phyloP scores from a whole-genome alignment of 2,113 vertebrate genomes.

The Cyanoramphus novaezelandiae region DNA sequence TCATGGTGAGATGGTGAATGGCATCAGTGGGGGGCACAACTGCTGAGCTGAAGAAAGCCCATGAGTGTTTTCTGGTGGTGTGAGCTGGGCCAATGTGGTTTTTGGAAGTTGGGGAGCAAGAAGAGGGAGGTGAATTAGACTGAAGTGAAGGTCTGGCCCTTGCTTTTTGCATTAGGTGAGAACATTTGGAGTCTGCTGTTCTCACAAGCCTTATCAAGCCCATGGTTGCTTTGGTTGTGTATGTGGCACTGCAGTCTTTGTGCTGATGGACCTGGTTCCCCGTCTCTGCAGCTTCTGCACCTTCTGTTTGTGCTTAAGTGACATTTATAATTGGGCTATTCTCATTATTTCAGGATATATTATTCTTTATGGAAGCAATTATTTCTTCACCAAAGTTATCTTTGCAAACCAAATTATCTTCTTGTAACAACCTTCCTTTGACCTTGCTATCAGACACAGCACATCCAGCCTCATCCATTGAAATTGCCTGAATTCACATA shows the following conservation, averaged over 20 bases:
- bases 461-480: neutral
- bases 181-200: neutral
- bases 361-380: neutral
- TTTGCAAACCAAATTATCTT: neutral
- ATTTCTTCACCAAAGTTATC: neutral
- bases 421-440: slow-evolving; percentile 23
- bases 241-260: neutral
- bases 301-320: neutral
- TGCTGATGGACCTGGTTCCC: neutral
- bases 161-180: neutral
- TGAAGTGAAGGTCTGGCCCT: neutral
- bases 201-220: neutral
- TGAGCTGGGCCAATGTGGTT: neutral
- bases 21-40: neutral
- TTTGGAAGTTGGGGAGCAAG: neutral
- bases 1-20: neutral
- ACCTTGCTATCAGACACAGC: slow-evolving; percentile 9
- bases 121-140: neutral
- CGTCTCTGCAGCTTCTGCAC: neutral
- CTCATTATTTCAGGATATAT: neutral
- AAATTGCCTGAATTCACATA: neutral
- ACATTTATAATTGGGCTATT: neutral
- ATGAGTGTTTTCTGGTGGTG: neutral
- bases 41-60: neutral
- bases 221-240: neutral